Evolutionary conservation across 1,140 invertebrate genomes (phyloP).

Genomic region (Drosophila fuyamai): DNA sequence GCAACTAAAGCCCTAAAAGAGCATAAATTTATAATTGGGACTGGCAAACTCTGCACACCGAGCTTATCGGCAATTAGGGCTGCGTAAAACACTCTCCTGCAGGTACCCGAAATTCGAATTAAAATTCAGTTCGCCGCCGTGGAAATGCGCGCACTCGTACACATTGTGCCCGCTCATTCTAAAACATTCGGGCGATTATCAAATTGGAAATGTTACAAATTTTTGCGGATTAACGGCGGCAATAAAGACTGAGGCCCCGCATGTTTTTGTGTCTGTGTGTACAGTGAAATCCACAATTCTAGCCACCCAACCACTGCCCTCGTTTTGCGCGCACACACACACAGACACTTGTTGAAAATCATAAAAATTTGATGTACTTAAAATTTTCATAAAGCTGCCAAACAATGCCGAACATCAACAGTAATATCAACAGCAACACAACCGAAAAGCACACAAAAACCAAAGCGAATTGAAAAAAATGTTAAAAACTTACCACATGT

Average conservation of each 20-base stretch:
- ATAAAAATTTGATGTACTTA: constrained; percentile 72
- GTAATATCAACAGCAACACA: constrained; percentile 24
- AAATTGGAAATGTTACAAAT: constrained; percentile 56
- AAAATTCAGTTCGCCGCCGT: constrained; percentile 1
- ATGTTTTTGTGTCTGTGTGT: constrained; percentile 17
- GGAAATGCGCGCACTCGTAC: too few relatives aligned
- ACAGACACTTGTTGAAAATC: constrained; percentile 61
- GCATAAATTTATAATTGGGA: constrained; percentile 28
- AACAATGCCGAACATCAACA: constrained; percentile 56
- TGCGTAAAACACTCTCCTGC: background rate
- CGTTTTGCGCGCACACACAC: background rate
- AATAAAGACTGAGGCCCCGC: constrained; percentile 33
- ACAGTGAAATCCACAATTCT: constrained; percentile 54
- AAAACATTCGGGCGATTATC: constrained; percentile 40
- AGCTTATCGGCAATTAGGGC: constrained; percentile 23
- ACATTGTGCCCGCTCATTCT: constrained; percentile 16
- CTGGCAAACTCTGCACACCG: constrained; percentile 11
- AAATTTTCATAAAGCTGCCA: constrained; percentile 67
- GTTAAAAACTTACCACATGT: constrained; percentile 36
- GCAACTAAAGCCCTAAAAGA: constrained; percentile 17
- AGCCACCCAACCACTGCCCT: background rate
- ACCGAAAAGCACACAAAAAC: constrained; percentile 12
- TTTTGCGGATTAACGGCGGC: constrained; percentile 47
- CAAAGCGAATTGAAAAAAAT: constrained; percentile 14
- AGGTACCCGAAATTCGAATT: constrained; percentile 13